phyloP scores from a whole-genome alignment of 2,888 invertebrate species.

The Acleris literana region DNA sequence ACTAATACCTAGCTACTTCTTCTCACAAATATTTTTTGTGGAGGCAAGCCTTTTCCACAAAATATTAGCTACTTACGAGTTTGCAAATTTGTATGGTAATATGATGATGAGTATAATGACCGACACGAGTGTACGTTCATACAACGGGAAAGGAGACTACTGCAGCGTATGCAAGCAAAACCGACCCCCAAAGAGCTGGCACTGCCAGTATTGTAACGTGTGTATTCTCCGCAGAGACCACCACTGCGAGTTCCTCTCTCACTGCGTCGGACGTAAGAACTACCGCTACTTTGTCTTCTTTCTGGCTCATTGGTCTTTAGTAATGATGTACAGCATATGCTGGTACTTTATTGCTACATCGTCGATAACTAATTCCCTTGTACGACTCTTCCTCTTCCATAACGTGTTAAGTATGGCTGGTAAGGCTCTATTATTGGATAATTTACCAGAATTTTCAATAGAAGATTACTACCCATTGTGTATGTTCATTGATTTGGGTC shows the following conservation, averaged over 20 bases:
- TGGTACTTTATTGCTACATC: too few relatives aligned
- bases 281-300: constrained; percentile 91
- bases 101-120: constrained; percentile 7
- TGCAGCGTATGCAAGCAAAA: constrained; percentile 89
- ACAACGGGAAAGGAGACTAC: constrained; percentile 63
- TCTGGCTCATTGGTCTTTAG: constrained; percentile 86
- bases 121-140: not conserved
- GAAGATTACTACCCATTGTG: constrained; percentile 51
- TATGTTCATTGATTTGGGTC: constrained; percentile 49
- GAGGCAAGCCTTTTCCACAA: constrained; percentile 42
- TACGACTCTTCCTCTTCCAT: too few relatives aligned
- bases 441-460: constrained; percentile 71
- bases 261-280: constrained; percentile 92
- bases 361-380: constrained; percentile 47
- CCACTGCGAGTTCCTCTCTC: constrained; percentile 92
- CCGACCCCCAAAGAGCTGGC: constrained; percentile 91
- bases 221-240: constrained; percentile 93
- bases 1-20: not conserved
- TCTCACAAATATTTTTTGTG: not conserved
- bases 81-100: constrained; percentile 11
- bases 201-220: constrained; percentile 90
- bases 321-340: constrained; percentile 79
- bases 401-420: constrained; percentile 37
- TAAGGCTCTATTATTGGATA: constrained; percentile 86
- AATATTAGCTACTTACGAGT: not conserved